Base-by-base conservation (phyloP, 2,797 vertebrate genomes). In the Oryzias dopingdopingensis region DNA sequence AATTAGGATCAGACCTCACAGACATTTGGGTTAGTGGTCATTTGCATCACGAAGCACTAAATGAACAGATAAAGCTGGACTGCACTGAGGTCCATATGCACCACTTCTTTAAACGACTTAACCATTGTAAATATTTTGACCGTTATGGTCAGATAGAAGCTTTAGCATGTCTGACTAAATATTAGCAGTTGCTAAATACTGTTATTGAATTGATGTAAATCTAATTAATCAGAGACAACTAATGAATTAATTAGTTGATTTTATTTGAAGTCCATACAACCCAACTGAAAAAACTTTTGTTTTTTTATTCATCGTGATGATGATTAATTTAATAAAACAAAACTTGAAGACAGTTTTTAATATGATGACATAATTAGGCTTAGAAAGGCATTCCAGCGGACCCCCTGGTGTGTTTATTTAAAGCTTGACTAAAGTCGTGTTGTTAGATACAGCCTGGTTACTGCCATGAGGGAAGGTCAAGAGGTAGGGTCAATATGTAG, bases 361-460 rank as follows among this genome's bases (percentile, higher is more conserved):
- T 10, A 16, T 49, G 41, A 10, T 6, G 14, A n/a, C 6, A 16
- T 29, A 23, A 12, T 49, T 68, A 45, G 23, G 75, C 63, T 62
- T 29, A 56, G 60, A 65, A 78, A 78, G 26, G 26, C 62, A 62
- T 67, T 72, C 53, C 51, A 79, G 56, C 37, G 55, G 56, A 51
- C 53, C 40, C 48, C 58, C 26, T 1, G 4, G 37, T 73, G 72
- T 73, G 76, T 76, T 84, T 58, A 71, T 82, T 72, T 71, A 50
- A 69, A 49, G 22, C 32, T 26, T 32, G 26, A 49, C 59, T 17
- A 48, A n/a, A 37, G 51, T 49, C 53, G 65, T 86, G 83, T 81
- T 87, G 82, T 77, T 85, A 72, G 83, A 73, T 74, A 86, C 75
- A 0, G 2, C 54, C 52, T 81, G 68, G 84, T 80, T 79, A 76